Evolutionary conservation across 2,113 vertebrate genomes (phyloP), one percentile per base, ranked within the genome.

Genomic region (Amphilophus citrinellus): DNA sequence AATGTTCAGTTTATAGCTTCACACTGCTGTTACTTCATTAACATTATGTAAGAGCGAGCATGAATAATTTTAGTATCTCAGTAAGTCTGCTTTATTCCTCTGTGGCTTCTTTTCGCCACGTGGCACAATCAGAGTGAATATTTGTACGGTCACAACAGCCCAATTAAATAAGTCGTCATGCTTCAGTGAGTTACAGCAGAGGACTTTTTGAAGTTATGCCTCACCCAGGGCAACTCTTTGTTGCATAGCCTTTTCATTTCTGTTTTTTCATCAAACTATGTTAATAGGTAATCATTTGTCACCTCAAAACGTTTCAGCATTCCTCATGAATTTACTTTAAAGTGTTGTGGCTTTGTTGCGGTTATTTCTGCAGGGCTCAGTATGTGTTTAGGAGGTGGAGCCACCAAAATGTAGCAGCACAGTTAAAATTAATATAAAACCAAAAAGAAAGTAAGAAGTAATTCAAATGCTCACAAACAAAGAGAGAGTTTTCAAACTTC

Each of bases 71-170:
- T 35, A 30, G 39, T 56, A 10, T 81, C 84, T 85, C 53, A 84
- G 32, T 87, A 78, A 81, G 73, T 82, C 84, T 83, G 63, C 30
- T 85, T 77, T 60, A 84, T 80, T 86, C 81, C 76, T 58, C 66
- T 24, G 65, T 47, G 79, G 53, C 82, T 87, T 82, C 66, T 80
- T 84, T 63, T 77, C 56, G 77, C 61, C 56, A n/a, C 15, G 62
- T 75, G 58, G 77, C 53, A 76, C 82, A 82, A 91, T 91, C 79
- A 88, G 58, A 66, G 57, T 4, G 83, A 85, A 77, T 79, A 66
- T 84, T 87, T 90, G 83, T 79, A 83, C 65, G 87, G 76, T 84
- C 76, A 83, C 84, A 79, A 73, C 76, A 83, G 60, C 53, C 79
- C 81, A 89, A 83, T 87, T 87, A 82, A 86, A 79, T 47, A 83